Percentiles rank a stretch among this genome's conserved stretches.
phyloP scores from a whole-genome alignment of 2,797 vertebrate species.

The Jordanella pulchra region DNA sequence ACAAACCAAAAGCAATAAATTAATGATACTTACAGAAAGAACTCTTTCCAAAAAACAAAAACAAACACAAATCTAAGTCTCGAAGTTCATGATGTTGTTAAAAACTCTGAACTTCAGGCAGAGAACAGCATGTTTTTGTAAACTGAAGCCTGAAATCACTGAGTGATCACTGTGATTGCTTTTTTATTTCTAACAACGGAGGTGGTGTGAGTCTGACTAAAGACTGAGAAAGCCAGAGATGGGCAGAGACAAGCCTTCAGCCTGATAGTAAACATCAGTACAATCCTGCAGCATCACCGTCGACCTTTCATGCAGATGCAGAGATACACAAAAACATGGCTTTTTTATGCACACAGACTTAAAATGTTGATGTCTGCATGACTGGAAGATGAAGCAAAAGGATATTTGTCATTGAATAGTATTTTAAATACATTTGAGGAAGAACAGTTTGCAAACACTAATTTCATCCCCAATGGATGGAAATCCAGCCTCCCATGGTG shows the following conservation, averaged over 20 bases:
- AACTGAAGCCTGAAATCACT: constrained; percentile 28
- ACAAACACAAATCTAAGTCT: background rate
- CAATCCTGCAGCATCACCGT: constrained; percentile 66
- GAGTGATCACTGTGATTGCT: constrained; percentile 56
- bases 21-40: no score
- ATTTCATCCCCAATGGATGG: background rate
- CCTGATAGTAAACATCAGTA: constrained; percentile 70
- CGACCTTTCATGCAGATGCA: constrained; percentile 18
- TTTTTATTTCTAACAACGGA: constrained; percentile 43
- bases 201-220: constrained; percentile 15
- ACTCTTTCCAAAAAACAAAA: no score
- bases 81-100: constrained; percentile 9
- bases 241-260: constrained; percentile 62
- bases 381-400: constrained; percentile 6
- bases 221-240: constrained; percentile 16
- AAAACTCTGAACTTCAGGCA: constrained; percentile 28
- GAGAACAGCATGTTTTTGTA: constrained; percentile 9
- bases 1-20: background rate
- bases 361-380: constrained; percentile 13
- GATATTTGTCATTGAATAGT: constrained; percentile 19
- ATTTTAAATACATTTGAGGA: background rate
- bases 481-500: background rate
- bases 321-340: constrained; percentile 26
- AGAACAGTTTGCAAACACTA: background rate
- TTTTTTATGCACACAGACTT: no score